Conservation (phyloP, 2,797 vertebrate species). For the Tympanoctomys barrerae region DNA sequence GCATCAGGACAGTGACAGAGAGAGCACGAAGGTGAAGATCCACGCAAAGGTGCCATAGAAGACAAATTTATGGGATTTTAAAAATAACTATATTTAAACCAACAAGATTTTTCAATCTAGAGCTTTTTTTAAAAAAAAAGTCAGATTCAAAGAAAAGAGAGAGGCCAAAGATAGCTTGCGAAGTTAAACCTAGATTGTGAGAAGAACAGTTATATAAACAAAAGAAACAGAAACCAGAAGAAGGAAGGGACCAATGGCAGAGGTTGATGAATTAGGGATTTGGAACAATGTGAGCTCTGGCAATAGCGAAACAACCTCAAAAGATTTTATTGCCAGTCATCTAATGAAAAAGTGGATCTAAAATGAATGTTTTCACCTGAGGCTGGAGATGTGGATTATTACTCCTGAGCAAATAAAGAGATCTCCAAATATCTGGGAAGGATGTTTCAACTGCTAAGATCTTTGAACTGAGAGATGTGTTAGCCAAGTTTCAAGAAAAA, state of each 20-base stretch:
- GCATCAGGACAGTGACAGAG: neutral
- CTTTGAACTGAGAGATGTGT: neutral
- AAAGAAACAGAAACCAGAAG: neutral
- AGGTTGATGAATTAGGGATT: neutral
- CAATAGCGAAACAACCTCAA: neutral
- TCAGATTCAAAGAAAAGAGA: neutral
- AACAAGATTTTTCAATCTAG: neutral
- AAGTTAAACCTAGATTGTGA: neutral
- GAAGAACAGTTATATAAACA: neutral
- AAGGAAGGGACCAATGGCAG: neutral
- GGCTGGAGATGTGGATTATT: neutral
- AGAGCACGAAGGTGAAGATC: neutral
- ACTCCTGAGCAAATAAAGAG: neutral
- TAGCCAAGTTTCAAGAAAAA: neutral
- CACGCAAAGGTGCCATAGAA: neutral
- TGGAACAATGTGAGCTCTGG: neutral
- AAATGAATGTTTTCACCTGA: neutral
- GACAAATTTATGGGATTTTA: neutral
- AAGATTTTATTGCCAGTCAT: neutral
- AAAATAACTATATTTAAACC: neutral
- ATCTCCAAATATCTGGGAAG: neutral
- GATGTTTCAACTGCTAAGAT: neutral
- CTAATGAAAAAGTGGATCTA: neutral
- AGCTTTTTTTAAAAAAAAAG: neutral
- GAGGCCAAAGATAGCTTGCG: neutral